A percentile compares a stretch with the other conserved stretches of the same genome.
phyloP scores from a whole-genome alignment of 2,888 invertebrate species.

The Cactoblastis cactorum region DNA sequence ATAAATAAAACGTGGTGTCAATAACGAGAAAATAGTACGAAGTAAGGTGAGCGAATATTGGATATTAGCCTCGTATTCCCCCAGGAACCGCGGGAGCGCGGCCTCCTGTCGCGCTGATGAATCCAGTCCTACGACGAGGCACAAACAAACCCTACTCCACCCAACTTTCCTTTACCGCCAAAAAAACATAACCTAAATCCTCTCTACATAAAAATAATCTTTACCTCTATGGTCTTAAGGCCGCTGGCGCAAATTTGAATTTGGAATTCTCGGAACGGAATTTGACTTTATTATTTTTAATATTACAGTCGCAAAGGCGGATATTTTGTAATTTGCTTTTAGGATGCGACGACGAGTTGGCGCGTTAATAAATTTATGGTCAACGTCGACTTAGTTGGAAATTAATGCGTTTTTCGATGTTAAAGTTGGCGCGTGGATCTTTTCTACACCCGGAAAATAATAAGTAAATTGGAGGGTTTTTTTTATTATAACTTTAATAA shows the following conservation, averaged over 20 bases:
- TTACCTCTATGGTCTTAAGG: constrained; percentile 4
- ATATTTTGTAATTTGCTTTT: constrained; percentile 54
- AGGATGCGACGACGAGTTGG: constrained; percentile 38
- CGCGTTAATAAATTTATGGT: constrained; percentile 62
- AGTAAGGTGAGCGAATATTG: constrained; percentile 47
- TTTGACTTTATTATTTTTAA: constrained; percentile 54
- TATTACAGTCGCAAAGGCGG: constrained; percentile 56
- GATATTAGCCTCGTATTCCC: constrained; percentile 38
- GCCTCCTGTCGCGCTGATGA: constrained; percentile 70
- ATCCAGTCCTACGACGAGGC: constrained; percentile 50
- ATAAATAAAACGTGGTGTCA: constrained; percentile 23
- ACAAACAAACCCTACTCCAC: constrained; percentile 40
- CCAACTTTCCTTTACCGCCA: constrained; percentile 22
- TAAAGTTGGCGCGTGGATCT: constrained; percentile 10
- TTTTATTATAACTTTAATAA: background rate
- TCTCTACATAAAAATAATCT: constrained; percentile 3
- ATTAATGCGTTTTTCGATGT: constrained; percentile 32
- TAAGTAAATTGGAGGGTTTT: constrained; percentile 10
- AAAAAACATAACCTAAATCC: background rate
- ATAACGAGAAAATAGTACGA: constrained; percentile 27
- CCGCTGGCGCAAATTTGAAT: background rate
- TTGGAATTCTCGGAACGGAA: constrained; percentile 15
- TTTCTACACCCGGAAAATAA: constrained; percentile 11
- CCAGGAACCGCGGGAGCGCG: constrained; percentile 38
- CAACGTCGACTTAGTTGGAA: constrained; percentile 32